These are phyloP conservation scores for Cossypha dichroa DNA, from an alignment of 2,797 vertebrate species.

Conservation along the genomic window DNA sequence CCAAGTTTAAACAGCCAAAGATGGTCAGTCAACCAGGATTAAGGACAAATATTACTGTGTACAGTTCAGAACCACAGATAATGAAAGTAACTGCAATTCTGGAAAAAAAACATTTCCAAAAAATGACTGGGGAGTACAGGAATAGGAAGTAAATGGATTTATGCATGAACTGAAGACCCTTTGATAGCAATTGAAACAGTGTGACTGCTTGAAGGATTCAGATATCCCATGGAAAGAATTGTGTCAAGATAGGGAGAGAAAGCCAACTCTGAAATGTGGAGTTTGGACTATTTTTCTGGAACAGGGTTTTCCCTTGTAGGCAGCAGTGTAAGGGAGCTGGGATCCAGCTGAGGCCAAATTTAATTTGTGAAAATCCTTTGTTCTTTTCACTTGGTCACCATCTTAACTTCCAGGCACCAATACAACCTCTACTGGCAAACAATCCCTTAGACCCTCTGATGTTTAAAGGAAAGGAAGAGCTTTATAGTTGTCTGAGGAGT, in stretches of 20 bases:
- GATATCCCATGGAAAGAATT: not conserved
- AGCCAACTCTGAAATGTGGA: not conserved
- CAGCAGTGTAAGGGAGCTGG: not conserved
- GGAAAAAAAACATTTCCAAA: not conserved
- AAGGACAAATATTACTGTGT: not conserved
- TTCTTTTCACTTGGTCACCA: not conserved
- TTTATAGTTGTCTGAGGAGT: not conserved
- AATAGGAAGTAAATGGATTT: not conserved
- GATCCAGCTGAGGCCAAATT: not conserved
- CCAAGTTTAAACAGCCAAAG: conserved; percentile 13
- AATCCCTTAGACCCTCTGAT: not conserved
- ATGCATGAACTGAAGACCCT: not conserved
- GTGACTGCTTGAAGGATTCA: not conserved
- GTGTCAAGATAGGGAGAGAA: not conserved
- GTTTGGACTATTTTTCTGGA: not conserved
- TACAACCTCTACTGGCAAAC: not conserved
- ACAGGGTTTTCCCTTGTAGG: not conserved
- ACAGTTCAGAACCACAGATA: not conserved
- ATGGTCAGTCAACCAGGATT: not conserved
- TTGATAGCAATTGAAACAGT: not conserved
- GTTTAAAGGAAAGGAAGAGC: not conserved
- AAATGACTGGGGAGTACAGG: not conserved
- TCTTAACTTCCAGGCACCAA: not conserved
- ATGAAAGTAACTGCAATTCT: not conserved
- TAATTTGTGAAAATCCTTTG: not conserved